Conservation (phyloP, 2,888 invertebrate genomes). For the Lacanobia oleracea region DNA sequence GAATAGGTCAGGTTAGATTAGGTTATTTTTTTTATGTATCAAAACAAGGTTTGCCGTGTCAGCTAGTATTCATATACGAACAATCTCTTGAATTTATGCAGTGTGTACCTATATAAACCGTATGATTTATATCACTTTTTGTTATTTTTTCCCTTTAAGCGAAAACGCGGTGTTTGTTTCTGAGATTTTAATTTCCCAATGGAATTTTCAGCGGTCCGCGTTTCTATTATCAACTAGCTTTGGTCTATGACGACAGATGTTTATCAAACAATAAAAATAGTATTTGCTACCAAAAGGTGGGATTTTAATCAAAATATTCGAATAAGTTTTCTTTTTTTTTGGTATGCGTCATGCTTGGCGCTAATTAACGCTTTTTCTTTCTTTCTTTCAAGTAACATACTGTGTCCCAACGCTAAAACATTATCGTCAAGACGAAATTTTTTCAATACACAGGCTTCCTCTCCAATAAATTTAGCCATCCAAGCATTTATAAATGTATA, state of each 20-base stretch:
- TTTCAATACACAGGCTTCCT: background rate
- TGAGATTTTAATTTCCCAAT: conserved; percentile 44
- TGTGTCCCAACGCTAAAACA: background rate
- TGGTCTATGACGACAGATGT: conserved; percentile 4
- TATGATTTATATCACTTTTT: conserved; percentile 16
- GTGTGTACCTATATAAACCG: background rate
- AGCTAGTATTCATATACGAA: conserved; percentile 4
- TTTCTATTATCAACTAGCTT: conserved; percentile 14
- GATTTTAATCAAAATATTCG: background rate
- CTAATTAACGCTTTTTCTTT: no score
- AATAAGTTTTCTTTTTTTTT: no score
- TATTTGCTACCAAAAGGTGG: background rate
- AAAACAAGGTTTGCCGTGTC: no score
- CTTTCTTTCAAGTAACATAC: no score
- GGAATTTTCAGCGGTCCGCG: conserved; percentile 10
- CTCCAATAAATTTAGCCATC: background rate
- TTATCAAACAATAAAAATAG: background rate
- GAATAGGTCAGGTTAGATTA: no score
- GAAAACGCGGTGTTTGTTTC: conserved; percentile 10
- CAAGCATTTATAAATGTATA: no score
- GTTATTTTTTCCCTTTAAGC: conserved; percentile 1
- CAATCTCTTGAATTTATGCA: background rate
- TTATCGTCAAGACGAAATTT: background rate
- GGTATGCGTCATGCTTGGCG: no score
- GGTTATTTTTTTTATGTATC: no score